Evolutionary conservation across 2,888 invertebrate species (phyloP).

Genomic region (Drosophila borborema): DNA sequence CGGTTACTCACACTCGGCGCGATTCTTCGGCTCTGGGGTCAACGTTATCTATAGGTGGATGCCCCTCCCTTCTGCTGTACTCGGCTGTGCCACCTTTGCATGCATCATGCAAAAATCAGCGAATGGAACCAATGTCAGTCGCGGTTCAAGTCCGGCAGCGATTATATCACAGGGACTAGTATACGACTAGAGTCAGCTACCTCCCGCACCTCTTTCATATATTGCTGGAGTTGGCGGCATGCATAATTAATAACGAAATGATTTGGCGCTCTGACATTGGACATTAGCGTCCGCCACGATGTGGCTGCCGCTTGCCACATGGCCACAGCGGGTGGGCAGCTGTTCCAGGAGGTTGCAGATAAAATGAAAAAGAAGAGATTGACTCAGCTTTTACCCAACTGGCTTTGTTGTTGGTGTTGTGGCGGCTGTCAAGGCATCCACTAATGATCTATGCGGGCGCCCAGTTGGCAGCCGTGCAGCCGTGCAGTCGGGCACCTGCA

Average conservation of each 20-base stretch:
- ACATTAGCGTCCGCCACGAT: constrained; percentile 26
- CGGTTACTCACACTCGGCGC: constrained; percentile 32
- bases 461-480: constrained; percentile 45
- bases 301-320: constrained; percentile 37
- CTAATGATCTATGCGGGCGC: constrained; percentile 72
- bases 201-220: background rate
- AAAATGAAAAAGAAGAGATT: constrained; percentile 23
- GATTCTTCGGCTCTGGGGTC: constrained; percentile 50
- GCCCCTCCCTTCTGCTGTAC: background rate
- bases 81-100: constrained; percentile 47
- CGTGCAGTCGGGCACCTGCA: constrained; percentile 58
- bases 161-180: constrained; percentile 60
- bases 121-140: constrained; percentile 74
- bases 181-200: constrained; percentile 15
- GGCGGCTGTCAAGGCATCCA: constrained; percentile 58
- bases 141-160: constrained; percentile 63
- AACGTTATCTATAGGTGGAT: constrained; percentile 37
- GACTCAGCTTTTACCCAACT: constrained; percentile 45
- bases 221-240: constrained; percentile 40
- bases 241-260: constrained; percentile 67
- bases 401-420: constrained; percentile 27
- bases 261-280: constrained; percentile 61
- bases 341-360: constrained; percentile 9
- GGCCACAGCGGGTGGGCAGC: constrained; percentile 34
- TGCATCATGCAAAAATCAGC: constrained; percentile 69